Evolutionary conservation across 2,797 vertebrate genomes (phyloP).

Genomic region (Cyprinella venusta): DNA sequence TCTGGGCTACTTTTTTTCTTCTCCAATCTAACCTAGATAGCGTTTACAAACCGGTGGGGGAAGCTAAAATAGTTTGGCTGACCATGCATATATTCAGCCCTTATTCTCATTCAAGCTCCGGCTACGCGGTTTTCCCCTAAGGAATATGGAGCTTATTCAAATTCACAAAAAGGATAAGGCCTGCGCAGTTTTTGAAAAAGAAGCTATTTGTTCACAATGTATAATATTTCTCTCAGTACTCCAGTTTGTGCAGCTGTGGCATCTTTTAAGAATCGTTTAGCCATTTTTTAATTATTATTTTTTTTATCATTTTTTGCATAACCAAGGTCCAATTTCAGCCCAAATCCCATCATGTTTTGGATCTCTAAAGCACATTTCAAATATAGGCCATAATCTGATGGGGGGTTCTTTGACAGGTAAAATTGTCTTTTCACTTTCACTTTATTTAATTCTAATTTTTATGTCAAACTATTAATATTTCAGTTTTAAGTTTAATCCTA

Average conservation of each 20-base stretch:
- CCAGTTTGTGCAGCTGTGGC: background rate
- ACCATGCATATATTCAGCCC: conserved; percentile 39
- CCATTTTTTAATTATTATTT: background rate
- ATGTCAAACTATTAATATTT: background rate
- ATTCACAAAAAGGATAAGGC: conserved; percentile 10
- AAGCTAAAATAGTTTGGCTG: conserved; percentile 40
- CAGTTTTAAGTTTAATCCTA: background rate
- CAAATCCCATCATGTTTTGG: background rate
- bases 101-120: conserved; percentile 39
- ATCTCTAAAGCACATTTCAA: conserved; percentile 2
- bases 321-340: background rate
- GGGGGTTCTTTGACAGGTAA: background rate
- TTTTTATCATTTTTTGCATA: background rate
- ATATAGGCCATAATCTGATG: background rate
- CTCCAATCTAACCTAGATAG: conserved; percentile 37
- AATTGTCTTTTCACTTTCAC: background rate
- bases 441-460: background rate
- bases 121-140: conserved; percentile 3
- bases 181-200: conserved; percentile 5
- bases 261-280: conserved; percentile 9
- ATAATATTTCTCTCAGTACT: conserved; percentile 2
- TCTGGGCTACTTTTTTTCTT: background rate
- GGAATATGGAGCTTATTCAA: conserved; percentile 28
- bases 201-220: conserved; percentile 19
- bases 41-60: conserved; percentile 11